Percentiles rank a stretch among this genome's conserved stretches.
phyloP scores from a whole-genome alignment of 2,888 invertebrate species.

The Epiblema foenella region DNA sequence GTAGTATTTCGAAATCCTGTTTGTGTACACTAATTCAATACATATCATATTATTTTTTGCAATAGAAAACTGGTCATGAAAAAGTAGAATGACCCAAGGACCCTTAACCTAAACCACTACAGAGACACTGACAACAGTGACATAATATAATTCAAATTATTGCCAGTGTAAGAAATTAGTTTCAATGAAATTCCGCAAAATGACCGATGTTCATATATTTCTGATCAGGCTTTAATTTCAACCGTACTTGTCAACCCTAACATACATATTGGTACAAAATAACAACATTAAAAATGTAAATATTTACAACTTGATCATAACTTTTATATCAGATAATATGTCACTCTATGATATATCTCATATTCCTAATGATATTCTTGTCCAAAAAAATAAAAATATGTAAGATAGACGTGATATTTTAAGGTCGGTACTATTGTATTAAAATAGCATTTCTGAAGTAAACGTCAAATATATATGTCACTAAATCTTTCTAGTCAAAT shows the following conservation, averaged over 20 bases:
- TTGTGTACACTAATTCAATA: too few relatives aligned
- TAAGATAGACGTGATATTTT: slow-evolving; percentile 5
- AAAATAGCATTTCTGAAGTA: not conserved
- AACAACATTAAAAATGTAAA: slow-evolving; percentile 51
- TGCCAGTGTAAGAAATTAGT: too few relatives aligned
- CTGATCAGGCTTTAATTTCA: too few relatives aligned
- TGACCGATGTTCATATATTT: too few relatives aligned
- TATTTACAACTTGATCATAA: slow-evolving; percentile 51
- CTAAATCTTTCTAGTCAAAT: not conserved
- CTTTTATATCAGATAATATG: slow-evolving; percentile 10
- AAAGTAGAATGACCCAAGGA: too few relatives aligned
- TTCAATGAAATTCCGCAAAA: too few relatives aligned
- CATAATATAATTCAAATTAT: too few relatives aligned
- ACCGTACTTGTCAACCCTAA: slow-evolving; percentile 26
- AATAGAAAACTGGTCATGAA: too few relatives aligned
- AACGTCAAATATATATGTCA: not conserved
- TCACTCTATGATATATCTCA: slow-evolving; percentile 17
- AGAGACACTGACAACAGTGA: too few relatives aligned
- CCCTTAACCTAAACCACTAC: too few relatives aligned
- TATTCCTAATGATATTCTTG: slow-evolving; percentile 1
- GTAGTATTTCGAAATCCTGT: too few relatives aligned
- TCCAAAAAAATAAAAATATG: slow-evolving; percentile 4
- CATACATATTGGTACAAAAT: slow-evolving; percentile 61
- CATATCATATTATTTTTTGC: too few relatives aligned
- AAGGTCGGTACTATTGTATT: not conserved